Conservation (phyloP, 2,888 invertebrate species). For the Drosophila limbata region DNA sequence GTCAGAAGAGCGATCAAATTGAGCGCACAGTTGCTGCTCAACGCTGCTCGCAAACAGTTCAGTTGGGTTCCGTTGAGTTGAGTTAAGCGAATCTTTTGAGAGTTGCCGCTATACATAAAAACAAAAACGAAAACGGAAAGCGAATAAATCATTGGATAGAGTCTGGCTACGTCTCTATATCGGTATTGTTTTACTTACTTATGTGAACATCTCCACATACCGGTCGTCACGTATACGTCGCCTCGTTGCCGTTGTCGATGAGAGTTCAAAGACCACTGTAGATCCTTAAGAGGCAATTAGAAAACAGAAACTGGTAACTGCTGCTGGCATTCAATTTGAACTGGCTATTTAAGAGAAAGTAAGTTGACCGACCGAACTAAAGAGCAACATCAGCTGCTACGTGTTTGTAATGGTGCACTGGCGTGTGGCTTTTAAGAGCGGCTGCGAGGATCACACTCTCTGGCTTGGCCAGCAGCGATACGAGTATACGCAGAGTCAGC, state of each 20-base stretch:
- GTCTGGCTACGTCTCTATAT: slow-evolving; percentile 15
- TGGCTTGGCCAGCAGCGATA: slow-evolving; percentile 55
- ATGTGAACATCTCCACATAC: slow-evolving; percentile 30
- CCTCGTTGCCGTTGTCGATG: slow-evolving; percentile 4
- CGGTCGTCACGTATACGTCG: slow-evolving; percentile 49
- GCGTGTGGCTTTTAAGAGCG: slow-evolving; percentile 50
- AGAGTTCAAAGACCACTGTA: slow-evolving; percentile 36
- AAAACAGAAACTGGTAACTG: slow-evolving; percentile 22
- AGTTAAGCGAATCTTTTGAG: not conserved
- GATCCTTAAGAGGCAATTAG: slow-evolving; percentile 32
- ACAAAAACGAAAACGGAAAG: not conserved
- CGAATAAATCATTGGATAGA: slow-evolving; percentile 11
- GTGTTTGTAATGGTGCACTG: slow-evolving; percentile 65
- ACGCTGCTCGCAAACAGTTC: slow-evolving; percentile 49
- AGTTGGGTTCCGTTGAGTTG: slow-evolving; percentile 20
- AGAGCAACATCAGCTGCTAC: slow-evolving; percentile 7
- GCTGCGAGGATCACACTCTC: slow-evolving; percentile 54
- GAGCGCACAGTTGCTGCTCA: slow-evolving; percentile 46
- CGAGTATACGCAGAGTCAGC: slow-evolving; percentile 74
- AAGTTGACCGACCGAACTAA: not conserved
- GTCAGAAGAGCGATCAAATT: slow-evolving; percentile 19
- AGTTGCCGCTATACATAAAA: slow-evolving; percentile 2
- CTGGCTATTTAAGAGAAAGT: slow-evolving; percentile 6
- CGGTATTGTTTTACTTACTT: slow-evolving; percentile 17
- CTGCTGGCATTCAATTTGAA: slow-evolving; percentile 21